A percentile compares a stretch with the other conserved stretches of the same genome.
Evolutionary conservation across 2,888 invertebrate genomes (phyloP).

Genomic region (Drosophila pseudotalamancana): DNA sequence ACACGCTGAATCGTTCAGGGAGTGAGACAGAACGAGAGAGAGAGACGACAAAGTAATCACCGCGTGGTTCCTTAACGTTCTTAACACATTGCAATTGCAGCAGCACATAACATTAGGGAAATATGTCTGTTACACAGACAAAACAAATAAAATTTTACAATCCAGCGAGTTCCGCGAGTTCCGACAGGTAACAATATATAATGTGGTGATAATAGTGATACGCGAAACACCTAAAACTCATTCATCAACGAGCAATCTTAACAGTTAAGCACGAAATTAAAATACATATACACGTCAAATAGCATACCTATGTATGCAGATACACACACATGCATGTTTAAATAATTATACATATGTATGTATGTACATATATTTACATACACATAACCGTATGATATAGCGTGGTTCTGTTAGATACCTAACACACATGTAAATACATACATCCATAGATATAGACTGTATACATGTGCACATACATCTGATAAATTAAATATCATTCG

Average conservation of each 20-base stretch:
- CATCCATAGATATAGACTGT: constrained; percentile 6
- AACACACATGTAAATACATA: constrained; percentile 16
- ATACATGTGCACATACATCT: constrained; percentile 24
- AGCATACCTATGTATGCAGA: constrained; percentile 20
- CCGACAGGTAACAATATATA: constrained; percentile 89
- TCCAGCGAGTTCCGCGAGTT: constrained; percentile 95
- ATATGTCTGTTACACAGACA: constrained; percentile 78
- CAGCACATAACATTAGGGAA: constrained; percentile 35
- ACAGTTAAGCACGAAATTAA: constrained; percentile 59
- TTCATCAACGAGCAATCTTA: constrained; percentile 50
- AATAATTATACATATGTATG: constrained; percentile 15
- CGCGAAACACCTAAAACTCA: constrained; percentile 48
- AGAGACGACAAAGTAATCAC: constrained; percentile 57
- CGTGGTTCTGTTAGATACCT: constrained; percentile 35
- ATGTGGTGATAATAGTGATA: constrained; percentile 47
- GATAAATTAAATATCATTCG: constrained; percentile 50
- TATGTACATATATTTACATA: constrained; percentile 1
- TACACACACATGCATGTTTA: constrained; percentile 35
- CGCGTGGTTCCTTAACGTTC: constrained; percentile 59
- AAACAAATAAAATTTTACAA: constrained; percentile 88
- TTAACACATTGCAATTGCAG: constrained; percentile 57
- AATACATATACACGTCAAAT: constrained; percentile 28
- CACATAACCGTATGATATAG: constrained; percentile 31
- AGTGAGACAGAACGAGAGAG: constrained; percentile 24
- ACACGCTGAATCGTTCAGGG: constrained; percentile 19